Evolutionary conservation across 2,113 vertebrate species (phyloP).

Genomic region (Corythornis madagascariensis): DNA sequence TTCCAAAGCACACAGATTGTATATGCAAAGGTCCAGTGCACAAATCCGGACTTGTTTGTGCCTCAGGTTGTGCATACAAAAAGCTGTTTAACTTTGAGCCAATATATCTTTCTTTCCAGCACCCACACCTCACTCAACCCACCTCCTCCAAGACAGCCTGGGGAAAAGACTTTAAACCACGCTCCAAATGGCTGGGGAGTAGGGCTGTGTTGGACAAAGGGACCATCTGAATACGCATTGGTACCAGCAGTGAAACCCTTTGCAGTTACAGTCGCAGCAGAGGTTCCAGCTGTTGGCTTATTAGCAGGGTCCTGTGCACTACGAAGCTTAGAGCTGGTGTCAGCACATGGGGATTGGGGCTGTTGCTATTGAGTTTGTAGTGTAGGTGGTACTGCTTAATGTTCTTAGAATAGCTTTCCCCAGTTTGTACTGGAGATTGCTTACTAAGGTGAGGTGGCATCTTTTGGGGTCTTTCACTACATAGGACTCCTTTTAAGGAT

Average conservation of each 20-base stretch:
- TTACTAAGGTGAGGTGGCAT: neutral
- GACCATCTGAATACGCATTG: neutral
- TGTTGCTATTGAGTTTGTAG: neutral
- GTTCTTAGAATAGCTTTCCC: neutral
- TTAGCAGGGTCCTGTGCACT: neutral
- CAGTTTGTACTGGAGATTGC: neutral
- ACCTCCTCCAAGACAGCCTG: conserved; percentile 37
- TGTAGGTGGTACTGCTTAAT: neutral
- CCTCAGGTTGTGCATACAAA: conserved; percentile 67
- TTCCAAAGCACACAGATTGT: conserved; percentile 25
- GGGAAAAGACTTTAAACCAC: conserved; percentile 26
- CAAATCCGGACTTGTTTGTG: conserved; percentile 68
- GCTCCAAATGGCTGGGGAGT: neutral
- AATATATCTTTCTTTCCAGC: conserved; percentile 61
- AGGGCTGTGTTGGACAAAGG: neutral
- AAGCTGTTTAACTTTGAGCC: conserved; percentile 64
- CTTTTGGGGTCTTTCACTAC: neutral
- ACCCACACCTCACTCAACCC: conserved; percentile 57
- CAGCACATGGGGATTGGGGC: neutral
- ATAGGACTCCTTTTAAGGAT: no score
- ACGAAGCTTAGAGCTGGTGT: neutral
- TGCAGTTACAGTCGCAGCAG: neutral
- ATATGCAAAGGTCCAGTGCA: conserved; percentile 62
- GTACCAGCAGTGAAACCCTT: neutral
- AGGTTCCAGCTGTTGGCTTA: neutral